Evolutionary conservation across 1,140 invertebrate species (phyloP), one percentile per base, ranked within the genome.

Genomic region (Cydia amplana): DNA sequence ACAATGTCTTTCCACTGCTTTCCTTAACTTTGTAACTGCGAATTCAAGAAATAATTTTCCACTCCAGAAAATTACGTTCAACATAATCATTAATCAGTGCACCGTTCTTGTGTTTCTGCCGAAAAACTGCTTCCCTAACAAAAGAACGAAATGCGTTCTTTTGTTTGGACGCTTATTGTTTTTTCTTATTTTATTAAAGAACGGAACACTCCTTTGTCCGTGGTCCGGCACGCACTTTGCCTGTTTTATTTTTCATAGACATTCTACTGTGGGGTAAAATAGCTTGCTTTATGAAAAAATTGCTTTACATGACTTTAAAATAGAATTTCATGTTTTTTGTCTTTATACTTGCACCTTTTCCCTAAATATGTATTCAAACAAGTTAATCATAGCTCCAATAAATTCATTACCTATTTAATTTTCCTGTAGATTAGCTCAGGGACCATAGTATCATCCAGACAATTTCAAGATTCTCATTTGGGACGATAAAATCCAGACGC

Each of bases 61-160:
- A 16, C 1, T 49, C 46, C n/a, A 51, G n/a, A 51, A 18, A 51
- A 18, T 51, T 51, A 18, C 49, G 18, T 51, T 51, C 16, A n/a
- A 51, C 49, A 51, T 51, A 51, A 51, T 51, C 49, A 18, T n/a
- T 18, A 51, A 51, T 51, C n/a, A 18, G 49, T 18, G 49, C 49
- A n/a, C n/a, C n/a, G n/a, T 51, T 51, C n/a, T 51, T 51, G 49
- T 51, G n/a, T 51, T 51, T n/a, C n/a, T 51, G 3, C 49, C 49
- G n/a, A 51, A 51, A n/a, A 51, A 18, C 4, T 51, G 49, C n/a
- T n/a, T 51, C n/a, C 12, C 12, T n/a, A 51, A 51, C 49, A 51
- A 51, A 51, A 51, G 49, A 16, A 49, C 49, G 49, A 51, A 51
- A 51, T n/a, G n/a, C 49, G 6, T 51, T 51, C 16, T 51, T 51